Evolutionary conservation across 2,888 invertebrate species (phyloP).

Genomic region (Papilio gigon): DNA sequence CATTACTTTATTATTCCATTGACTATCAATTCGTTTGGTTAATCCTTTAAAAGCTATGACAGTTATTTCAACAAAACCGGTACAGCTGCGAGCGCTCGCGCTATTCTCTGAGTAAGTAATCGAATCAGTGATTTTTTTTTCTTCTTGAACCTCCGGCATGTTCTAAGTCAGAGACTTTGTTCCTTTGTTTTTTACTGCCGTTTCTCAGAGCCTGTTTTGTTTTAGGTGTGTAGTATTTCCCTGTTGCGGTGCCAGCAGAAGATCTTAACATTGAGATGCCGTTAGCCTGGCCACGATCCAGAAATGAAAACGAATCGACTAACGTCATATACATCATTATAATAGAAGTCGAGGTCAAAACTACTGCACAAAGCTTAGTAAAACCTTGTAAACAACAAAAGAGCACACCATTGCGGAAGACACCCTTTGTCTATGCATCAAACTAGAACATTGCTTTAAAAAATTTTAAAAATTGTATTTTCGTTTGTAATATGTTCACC

Average conservation of each 20-base stretch:
- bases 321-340: slow-evolving; percentile 29
- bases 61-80: background rate
- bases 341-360: slow-evolving; percentile 36
- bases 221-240: too few relatives aligned
- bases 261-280: slow-evolving; percentile 27
- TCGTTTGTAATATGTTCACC: background rate
- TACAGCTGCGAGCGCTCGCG: background rate
- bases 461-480: slow-evolving; percentile 21
- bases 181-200: too few relatives aligned
- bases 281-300: slow-evolving; percentile 36
- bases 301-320: slow-evolving; percentile 31
- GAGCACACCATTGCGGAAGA: slow-evolving; percentile 28
- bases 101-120: slow-evolving; percentile 5
- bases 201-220: too few relatives aligned
- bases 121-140: slow-evolving; percentile 23
- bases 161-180: too few relatives aligned
- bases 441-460: slow-evolving; percentile 11
- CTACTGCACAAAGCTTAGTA: slow-evolving; percentile 34
- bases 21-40: background rate
- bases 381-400: slow-evolving; percentile 38
- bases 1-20: background rate
- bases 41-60: slow-evolving; percentile 2
- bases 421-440: slow-evolving; percentile 20
- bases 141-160: too few relatives aligned
- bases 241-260: too few relatives aligned